A percentile compares a stretch with the other conserved stretches of the same genome.
These are phyloP conservation scores for Acanthococcus lagerstroemiae DNA, from an alignment of 2,888 invertebrate species.

Conservation along the genomic window DNA sequence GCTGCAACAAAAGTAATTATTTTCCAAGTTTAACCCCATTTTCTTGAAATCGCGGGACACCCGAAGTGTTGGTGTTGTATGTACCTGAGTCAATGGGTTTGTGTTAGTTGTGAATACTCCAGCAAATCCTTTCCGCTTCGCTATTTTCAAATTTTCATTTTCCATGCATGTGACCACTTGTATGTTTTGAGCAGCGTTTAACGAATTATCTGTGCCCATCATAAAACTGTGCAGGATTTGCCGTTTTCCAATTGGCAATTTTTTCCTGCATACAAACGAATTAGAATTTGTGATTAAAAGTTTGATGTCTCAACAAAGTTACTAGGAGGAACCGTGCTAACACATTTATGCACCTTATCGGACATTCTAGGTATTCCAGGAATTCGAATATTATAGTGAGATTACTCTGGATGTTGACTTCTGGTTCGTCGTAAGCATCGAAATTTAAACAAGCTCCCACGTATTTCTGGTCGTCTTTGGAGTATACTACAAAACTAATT, in stretches of 20 bases:
- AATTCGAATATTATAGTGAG: conserved; percentile 65
- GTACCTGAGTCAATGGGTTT: conserved; percentile 75
- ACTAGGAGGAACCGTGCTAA: no score
- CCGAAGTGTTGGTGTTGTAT: not conserved
- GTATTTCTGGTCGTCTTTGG: conserved; percentile 47
- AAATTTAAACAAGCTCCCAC: conserved; percentile 70
- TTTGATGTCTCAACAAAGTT: not conserved
- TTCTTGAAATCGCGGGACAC: not conserved
- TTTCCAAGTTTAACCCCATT: not conserved
- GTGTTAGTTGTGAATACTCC: conserved; percentile 82
- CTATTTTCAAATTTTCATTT: conserved; percentile 58
- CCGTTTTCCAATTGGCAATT: conserved; percentile 55
- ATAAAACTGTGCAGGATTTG: conserved; percentile 71
- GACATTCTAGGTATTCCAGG: conserved; percentile 63
- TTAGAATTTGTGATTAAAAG: not conserved
- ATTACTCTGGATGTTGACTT: conserved; percentile 57
- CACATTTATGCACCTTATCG: conserved; percentile 52
- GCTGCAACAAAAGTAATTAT: conserved; percentile 47
- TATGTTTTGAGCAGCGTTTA: conserved; percentile 64
- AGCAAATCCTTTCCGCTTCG: conserved; percentile 53
- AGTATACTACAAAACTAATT: conserved; percentile 59
- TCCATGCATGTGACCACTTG: conserved; percentile 69
- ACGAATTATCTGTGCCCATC: conserved; percentile 65
- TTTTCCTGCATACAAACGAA: conserved; percentile 37
- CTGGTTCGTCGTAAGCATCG: conserved; percentile 70